phyloP scores from a whole-genome alignment of 1,140 invertebrate species.

The Adelges cooleyi region DNA sequence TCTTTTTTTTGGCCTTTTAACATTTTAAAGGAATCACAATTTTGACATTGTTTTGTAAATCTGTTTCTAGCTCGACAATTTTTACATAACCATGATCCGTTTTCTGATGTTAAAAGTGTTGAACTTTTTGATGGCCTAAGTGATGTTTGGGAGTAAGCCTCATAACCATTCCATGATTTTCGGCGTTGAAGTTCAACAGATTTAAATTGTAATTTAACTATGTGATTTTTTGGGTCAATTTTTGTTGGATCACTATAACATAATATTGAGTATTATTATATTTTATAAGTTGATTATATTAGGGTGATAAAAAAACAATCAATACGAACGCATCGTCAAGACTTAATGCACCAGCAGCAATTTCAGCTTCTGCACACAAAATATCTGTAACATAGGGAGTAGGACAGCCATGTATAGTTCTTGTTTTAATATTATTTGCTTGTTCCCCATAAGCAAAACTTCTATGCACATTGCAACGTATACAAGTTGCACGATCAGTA shows the following conservation, averaged over 20 bases:
- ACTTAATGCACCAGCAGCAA: slow-evolving; percentile 3
- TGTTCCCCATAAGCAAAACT: slow-evolving; percentile 37
- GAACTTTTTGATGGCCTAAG: slow-evolving; percentile 2
- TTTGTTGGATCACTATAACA: slow-evolving; percentile 30
- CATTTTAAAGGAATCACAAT: slow-evolving; percentile 3
- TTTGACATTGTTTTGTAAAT: slow-evolving; percentile 4
- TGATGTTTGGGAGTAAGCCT: not conserved
- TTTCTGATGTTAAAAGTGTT: not conserved
- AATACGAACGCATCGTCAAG: slow-evolving; percentile 4
- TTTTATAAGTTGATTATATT: slow-evolving; percentile 33
- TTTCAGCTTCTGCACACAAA: slow-evolving; percentile 6
- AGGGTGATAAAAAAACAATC: not conserved
- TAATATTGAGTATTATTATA: slow-evolving; percentile 18
- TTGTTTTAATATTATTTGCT: not conserved
- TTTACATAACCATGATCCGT: slow-evolving; percentile 4
- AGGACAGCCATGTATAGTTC: not conserved
- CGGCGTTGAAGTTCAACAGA: slow-evolving; percentile 3
- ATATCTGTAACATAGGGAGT: slow-evolving; percentile 2
- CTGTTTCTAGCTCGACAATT: slow-evolving; percentile 1
- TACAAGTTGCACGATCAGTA: slow-evolving; percentile 63
- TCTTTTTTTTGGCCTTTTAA: not conserved
- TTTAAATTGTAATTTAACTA: slow-evolving; percentile 6
- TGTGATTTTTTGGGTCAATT: not conserved
- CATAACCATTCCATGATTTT: slow-evolving; percentile 20
- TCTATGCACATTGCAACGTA: slow-evolving; percentile 52